Base-by-base conservation (phyloP, 2,797 vertebrate species). In the Acrossocheilus wenchowensis region DNA sequence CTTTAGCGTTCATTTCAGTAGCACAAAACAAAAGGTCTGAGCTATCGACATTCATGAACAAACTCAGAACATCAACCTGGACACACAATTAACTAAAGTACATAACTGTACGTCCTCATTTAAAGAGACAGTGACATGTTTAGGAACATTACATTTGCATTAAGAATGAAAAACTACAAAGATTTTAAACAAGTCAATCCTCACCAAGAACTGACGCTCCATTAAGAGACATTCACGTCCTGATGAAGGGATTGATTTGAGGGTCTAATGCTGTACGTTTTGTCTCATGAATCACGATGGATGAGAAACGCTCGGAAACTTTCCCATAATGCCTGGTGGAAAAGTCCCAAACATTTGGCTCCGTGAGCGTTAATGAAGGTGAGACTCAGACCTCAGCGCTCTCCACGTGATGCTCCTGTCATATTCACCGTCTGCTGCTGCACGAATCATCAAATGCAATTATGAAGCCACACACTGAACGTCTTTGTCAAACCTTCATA, bases 301-400 rank as follows among this genome's bases (percentile, higher is more conserved):
- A 36, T 6, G 14, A 66, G 14, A 1, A 66, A 66, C 15, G 14
- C 6, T 17, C 6, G 1, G 14, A 34, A 68, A 68, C 64, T 36
- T 36, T 68, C 64, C 64, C 64, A 36, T 36, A 36, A 36, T 17
- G 7, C 64, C 64, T 17, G 19, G 12, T 17, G 72, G 91, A 95
- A 94, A 95, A 95, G 92, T 92, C 93, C 93, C 94, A 89, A 89
- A 52, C 93, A 92, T 92, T 87, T 84, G 9, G 43, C 14, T 50
- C 2, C 21, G 5, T 21, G 43, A 50, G 30, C 43, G 3, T 81
- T 66, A 66, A 66, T 2, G 17, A 39, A 69, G 68, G 68, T 39
- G 68, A 21, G 36, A 39, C 36, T 39, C 66, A 0, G 36, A 75
- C 52, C 68, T 17, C 36, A 19, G 17, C 71, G 10, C 50, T 15